Conservation (phyloP, 2,113 vertebrate genomes). For the Collichthys lucidus region DNA sequence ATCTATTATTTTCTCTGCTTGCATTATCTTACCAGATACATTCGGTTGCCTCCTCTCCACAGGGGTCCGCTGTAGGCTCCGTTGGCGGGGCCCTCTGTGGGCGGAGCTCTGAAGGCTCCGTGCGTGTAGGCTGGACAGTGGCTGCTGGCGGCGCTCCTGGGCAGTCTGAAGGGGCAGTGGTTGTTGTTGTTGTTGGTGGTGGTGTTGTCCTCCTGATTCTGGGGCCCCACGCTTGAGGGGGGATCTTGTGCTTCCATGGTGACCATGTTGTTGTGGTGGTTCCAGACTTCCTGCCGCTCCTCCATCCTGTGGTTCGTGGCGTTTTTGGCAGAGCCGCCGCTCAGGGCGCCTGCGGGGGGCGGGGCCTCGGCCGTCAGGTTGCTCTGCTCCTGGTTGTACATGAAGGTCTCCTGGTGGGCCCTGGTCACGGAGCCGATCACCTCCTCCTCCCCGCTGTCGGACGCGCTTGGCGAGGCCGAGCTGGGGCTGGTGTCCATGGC, state of each 20-base stretch:
- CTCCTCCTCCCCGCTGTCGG: slow-evolving; percentile 91
- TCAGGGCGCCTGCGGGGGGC: slow-evolving; percentile 57
- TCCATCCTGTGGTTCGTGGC: slow-evolving; percentile 27
- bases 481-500: slow-evolving; percentile 80
- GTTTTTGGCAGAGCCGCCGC: background rate
- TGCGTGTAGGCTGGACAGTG: slow-evolving; percentile 84
- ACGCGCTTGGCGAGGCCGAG: slow-evolving; percentile 69
- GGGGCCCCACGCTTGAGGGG: slow-evolving; percentile 67
- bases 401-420: slow-evolving; percentile 93
- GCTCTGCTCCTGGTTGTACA: slow-evolving; percentile 92
- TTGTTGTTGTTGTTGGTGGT: slow-evolving; percentile 65
- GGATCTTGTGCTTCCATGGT: slow-evolving; percentile 74
- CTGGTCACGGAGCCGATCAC: slow-evolving; percentile 91
- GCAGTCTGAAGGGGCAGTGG: slow-evolving; percentile 85
- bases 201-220: slow-evolving; percentile 49
- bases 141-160: slow-evolving; percentile 76
- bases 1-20: background rate
- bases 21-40: slow-evolving; percentile 90
- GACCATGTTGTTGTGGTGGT: slow-evolving; percentile 76
- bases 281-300: slow-evolving; percentile 77
- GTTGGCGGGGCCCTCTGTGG: slow-evolving; percentile 15
- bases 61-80: slow-evolving; percentile 47
- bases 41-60: slow-evolving; percentile 88
- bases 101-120: slow-evolving; percentile 54
- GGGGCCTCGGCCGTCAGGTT: slow-evolving; percentile 72